Evolutionary conservation across 1,140 invertebrate species (phyloP).

Genomic region (Stegodyphus mimosarum): DNA sequence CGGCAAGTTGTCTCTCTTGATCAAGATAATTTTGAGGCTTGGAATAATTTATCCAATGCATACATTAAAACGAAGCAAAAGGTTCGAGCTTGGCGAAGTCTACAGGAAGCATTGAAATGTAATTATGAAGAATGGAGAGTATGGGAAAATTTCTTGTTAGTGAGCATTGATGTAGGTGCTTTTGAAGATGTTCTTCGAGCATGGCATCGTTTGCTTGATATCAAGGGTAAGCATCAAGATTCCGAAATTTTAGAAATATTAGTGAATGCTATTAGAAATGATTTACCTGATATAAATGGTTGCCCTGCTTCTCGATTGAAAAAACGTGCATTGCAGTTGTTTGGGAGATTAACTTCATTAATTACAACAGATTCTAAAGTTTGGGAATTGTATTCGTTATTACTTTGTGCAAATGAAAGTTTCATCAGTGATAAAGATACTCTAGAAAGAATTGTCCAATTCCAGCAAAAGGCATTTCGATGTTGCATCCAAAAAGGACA

Average conservation of each 20-base stretch:
- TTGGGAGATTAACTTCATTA: slow-evolving; percentile 82
- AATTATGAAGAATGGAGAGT: slow-evolving; percentile 97
- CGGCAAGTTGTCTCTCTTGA: slow-evolving; percentile 87
- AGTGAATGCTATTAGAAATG: slow-evolving; percentile 77
- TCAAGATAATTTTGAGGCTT: slow-evolving; percentile 90
- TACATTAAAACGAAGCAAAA: slow-evolving; percentile 91
- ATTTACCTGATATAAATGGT: slow-evolving; percentile 74
- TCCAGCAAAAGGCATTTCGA: slow-evolving; percentile 71
- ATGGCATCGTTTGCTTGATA: slow-evolving; percentile 84
- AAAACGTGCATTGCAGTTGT: slow-evolving; percentile 78
- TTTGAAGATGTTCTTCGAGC: slow-evolving; percentile 79
- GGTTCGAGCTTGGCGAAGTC: slow-evolving; percentile 80
- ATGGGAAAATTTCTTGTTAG: slow-evolving; percentile 94
- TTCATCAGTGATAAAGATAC: slow-evolving; percentile 65
- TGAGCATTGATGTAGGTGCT: slow-evolving; percentile 77
- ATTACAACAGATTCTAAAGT: slow-evolving; percentile 76
- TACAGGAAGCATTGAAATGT: slow-evolving; percentile 90
- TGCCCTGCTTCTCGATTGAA: slow-evolving; percentile 70
- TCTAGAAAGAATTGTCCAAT: slow-evolving; percentile 72
- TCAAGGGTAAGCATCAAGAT: slow-evolving; percentile 84
- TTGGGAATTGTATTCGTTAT: slow-evolving; percentile 83
- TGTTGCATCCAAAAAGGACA: slow-evolving; percentile 70
- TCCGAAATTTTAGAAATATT: slow-evolving; percentile 81
- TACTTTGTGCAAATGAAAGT: slow-evolving; percentile 66
- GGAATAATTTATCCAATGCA: slow-evolving; percentile 96